Evolutionary conservation across 2,113 vertebrate genomes (phyloP).

Genomic region (Scytalopus superciliaris): DNA sequence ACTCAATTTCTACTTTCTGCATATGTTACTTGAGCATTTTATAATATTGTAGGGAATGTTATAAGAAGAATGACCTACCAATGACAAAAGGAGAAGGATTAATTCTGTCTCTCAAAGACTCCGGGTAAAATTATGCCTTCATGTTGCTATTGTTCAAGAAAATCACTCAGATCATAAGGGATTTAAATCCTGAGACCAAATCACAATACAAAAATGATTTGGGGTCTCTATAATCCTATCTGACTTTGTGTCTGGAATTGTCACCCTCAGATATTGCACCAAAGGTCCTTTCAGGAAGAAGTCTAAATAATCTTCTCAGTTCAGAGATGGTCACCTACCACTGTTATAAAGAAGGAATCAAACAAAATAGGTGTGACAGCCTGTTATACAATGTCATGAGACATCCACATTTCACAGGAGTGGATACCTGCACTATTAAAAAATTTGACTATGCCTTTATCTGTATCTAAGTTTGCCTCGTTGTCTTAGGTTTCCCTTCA

Average conservation of each 20-base stretch:
- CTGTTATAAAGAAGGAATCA: background rate
- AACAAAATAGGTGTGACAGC: background rate
- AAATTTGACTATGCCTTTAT: background rate
- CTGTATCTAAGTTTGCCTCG: background rate
- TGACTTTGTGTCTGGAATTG: background rate
- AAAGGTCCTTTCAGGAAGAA: background rate
- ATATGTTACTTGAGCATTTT: background rate
- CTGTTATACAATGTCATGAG: background rate
- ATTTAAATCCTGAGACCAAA: background rate
- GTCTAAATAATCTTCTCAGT: background rate
- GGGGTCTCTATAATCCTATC: background rate
- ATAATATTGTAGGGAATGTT: background rate
- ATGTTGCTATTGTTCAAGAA: background rate
- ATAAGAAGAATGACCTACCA: background rate
- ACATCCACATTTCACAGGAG: background rate
- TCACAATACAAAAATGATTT: background rate
- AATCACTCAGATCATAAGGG: background rate
- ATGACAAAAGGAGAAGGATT: background rate
- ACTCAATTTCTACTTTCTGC: background rate
- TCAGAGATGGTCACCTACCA: accelerated
- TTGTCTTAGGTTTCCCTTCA: background rate
- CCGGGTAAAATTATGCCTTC: background rate
- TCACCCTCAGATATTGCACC: background rate
- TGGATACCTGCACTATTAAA: background rate
- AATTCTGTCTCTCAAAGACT: background rate